Evolutionary conservation across 2,113 vertebrate species (phyloP).

Genomic region (Rana temporaria): DNA sequence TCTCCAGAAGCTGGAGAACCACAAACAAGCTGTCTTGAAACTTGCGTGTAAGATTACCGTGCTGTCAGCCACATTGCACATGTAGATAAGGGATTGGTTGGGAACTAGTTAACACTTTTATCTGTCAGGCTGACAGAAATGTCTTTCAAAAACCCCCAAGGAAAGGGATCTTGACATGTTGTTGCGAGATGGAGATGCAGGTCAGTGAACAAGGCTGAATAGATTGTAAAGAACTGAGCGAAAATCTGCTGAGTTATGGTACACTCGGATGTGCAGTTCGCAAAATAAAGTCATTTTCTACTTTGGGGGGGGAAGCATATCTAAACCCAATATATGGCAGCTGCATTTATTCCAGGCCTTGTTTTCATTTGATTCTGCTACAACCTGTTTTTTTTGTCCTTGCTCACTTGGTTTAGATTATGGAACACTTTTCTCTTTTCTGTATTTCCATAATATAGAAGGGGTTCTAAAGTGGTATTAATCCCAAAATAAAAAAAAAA

Average conservation of each 20-base stretch:
- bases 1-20: not conserved
- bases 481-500: too few species aligned
- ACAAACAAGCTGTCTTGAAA: not conserved
- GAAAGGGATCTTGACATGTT: constrained; percentile 26
- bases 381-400: too few species aligned
- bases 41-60: constrained; percentile 12
- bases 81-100: constrained; percentile 32
- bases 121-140: constrained; percentile 15
- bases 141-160: constrained; percentile 1
- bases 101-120: constrained; percentile 25
- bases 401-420: too few species aligned
- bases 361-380: too few species aligned
- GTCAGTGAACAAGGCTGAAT: not conserved
- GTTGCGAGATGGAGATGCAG: constrained; percentile 20
- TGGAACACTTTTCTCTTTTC: too few species aligned
- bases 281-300: too few species aligned
- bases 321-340: too few species aligned
- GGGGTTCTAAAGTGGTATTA: too few species aligned
- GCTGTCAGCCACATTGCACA: not conserved
- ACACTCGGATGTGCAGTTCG: too few species aligned
- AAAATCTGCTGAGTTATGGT: not conserved
- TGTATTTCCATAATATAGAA: too few species aligned
- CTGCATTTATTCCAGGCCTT: too few species aligned
- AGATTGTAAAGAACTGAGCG: not conserved
- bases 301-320: too few species aligned